These are phyloP conservation scores for Willowsia nigromaculata DNA, from an alignment of 2,888 invertebrate genomes.

Conservation along the genomic window DNA sequence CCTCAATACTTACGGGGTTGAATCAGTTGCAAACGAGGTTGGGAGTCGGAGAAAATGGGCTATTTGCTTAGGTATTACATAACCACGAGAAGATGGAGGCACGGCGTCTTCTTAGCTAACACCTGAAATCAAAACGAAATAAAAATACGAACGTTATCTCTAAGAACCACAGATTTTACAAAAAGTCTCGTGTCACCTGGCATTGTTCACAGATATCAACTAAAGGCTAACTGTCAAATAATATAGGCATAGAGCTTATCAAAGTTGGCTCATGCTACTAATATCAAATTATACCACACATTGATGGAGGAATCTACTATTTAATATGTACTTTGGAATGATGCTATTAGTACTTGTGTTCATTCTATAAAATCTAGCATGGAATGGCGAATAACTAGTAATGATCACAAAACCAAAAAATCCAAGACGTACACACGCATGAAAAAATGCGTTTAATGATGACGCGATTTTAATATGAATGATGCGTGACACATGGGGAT, in stretches of 20 bases:
- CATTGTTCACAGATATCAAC: neutral
- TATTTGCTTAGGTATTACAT: constrained; percentile 48
- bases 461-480: neutral
- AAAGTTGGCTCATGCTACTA: neutral
- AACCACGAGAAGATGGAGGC: constrained; percentile 34
- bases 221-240: neutral
- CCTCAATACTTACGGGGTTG: constrained; percentile 1
- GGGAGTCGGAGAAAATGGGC: neutral
- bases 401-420: neutral
- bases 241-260: neutral
- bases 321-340: too few relatives aligned
- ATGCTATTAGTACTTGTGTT: too few relatives aligned
- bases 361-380: too few relatives aligned
- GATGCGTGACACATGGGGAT: neutral
- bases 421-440: neutral
- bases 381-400: neutral
- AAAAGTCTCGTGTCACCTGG: neutral
- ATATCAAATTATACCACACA: neutral
- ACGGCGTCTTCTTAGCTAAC: neutral
- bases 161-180: neutral
- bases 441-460: neutral
- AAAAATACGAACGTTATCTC: constrained; percentile 6
- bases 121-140: constrained; percentile 8
- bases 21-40: constrained; percentile 6
- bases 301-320: too few relatives aligned